Base-by-base conservation (phyloP, 2,113 vertebrate genomes). In the Zonotrichia leucophrys region DNA sequence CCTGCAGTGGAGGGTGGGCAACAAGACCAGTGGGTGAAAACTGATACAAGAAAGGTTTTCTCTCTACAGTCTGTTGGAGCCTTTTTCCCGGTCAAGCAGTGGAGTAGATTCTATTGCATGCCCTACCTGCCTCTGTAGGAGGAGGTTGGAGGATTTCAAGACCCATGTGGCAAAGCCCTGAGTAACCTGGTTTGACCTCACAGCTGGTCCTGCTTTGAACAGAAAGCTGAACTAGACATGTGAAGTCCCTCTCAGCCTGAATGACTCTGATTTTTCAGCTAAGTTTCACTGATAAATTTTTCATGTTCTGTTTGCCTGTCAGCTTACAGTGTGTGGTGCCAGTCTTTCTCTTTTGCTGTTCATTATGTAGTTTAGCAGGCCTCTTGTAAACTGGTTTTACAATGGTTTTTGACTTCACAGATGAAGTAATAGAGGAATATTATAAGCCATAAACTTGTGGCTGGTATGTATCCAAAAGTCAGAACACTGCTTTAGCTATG, bases 401-500 rank as follows among this genome's bases (percentile, higher is more conserved):
- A 41, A 19, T 58, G 46, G 8, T 80, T 77, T 56, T 28, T 67
- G 39, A 22, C 46, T 82, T 66, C 41, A 46, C 6, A 35, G 41
- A 72, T 69, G 69, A 41, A 84, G 44, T 64, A 68, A 13, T 58
- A 62, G 55, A 24, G 83, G 6, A 50, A 30, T 74, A 62, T 69
- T 78, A 35, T 20, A 42, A 77, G 28, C 64, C 3, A 2, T 77
- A 85, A 42, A 47, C 63, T 68, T 35, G 44, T 74, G 72, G 22
- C 35, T 92, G 72, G 19, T 52, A 20, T 44, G 30, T 52, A 66
- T 56, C 62, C 0, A 16, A 59, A 82, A 93, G 84, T 82, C 92
- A 90, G 70, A 90, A 69, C 22, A 7, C 37, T 85, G 59, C 86
- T 76, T 79, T 62, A 89, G 78, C 23, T 58, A 20, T 94, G 87